Percentiles rank a stretch among this genome's conserved stretches.
Conservation (phyloP, 2,797 vertebrate genomes). For the Aselliscus stoliczkanus region DNA sequence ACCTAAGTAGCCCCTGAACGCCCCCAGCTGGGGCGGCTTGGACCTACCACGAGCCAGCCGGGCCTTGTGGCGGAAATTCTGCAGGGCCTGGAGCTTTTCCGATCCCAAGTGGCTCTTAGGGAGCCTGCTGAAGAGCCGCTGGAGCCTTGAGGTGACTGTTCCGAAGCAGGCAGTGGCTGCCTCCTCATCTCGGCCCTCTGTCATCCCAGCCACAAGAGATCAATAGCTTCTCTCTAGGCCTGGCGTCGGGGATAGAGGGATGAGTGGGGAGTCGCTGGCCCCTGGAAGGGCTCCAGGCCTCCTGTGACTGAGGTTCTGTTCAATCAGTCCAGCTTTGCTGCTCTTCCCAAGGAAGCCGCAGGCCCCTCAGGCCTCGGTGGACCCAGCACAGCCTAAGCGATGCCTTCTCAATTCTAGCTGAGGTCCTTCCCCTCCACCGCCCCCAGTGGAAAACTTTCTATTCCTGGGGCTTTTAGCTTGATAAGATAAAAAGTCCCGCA, state of each 20-base stretch:
- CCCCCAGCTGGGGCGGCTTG: background rate
- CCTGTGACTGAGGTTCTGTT: background rate
- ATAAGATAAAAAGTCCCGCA: slow-evolving; percentile 85
- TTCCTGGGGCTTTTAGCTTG: slow-evolving; percentile 87
- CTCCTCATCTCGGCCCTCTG: slow-evolving; percentile 72
- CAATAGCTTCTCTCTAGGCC: slow-evolving; percentile 25
- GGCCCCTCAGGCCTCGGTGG: background rate
- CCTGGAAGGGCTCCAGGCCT: background rate
- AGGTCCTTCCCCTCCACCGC: slow-evolving; percentile 65
- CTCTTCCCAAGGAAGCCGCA: background rate
- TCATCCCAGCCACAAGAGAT: slow-evolving; percentile 74
- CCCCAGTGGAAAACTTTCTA: slow-evolving; percentile 86
- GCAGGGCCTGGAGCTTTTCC: slow-evolving; percentile 82
- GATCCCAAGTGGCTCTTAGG: slow-evolving; percentile 88
- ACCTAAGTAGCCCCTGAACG: rapidly evolving
- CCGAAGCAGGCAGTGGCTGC: slow-evolving; percentile 87
- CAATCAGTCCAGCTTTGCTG: background rate
- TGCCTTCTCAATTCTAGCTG: slow-evolving; percentile 51
- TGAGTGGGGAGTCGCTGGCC: background rate
- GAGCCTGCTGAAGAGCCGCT: slow-evolving; percentile 88
- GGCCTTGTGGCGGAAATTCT: slow-evolving; percentile 83
- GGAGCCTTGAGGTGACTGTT: slow-evolving; percentile 86
- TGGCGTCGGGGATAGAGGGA: background rate
- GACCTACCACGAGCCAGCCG: slow-evolving; percentile 83
- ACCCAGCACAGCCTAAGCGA: background rate